phyloP scores from a whole-genome alignment of 2,113 vertebrate genomes.

The Brevimyrus niger region DNA sequence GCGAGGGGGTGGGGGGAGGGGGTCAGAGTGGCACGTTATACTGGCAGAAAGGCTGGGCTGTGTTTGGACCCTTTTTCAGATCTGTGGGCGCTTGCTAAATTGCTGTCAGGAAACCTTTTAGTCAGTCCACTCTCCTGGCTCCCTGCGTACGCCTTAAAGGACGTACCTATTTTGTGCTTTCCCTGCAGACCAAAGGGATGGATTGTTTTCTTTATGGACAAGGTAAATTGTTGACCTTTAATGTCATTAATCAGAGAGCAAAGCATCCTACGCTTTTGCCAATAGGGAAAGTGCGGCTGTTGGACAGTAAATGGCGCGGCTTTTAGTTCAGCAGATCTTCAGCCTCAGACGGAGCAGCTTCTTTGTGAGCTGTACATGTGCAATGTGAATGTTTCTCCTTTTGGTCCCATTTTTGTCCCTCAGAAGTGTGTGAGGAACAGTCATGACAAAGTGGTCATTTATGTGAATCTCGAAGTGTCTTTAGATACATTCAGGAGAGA shows the following conservation, averaged over 20 bases:
- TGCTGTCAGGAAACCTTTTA: conserved; percentile 10
- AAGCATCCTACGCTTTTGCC: background rate
- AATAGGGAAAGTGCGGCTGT: background rate
- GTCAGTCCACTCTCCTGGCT: background rate
- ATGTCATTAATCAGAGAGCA: background rate
- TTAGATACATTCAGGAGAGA: background rate
- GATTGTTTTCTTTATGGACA: background rate
- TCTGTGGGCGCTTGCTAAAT: conserved; percentile 8
- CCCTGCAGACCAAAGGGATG: conserved; percentile 1
- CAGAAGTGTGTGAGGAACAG: background rate
- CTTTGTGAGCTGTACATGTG: background rate
- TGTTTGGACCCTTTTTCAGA: conserved; percentile 3
- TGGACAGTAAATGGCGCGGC: background rate
- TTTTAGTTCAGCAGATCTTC: background rate
- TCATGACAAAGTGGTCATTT: background rate
- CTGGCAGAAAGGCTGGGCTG: background rate
- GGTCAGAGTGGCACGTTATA: background rate
- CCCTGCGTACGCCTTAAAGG: background rate
- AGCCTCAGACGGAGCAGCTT: background rate
- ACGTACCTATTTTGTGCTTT: background rate
- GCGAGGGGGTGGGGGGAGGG: background rate
- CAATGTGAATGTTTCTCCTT: background rate
- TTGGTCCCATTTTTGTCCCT: background rate
- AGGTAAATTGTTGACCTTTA: background rate
- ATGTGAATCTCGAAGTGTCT: background rate